Evolutionary conservation across 2,113 vertebrate genomes (phyloP).

Genomic region (Anas platyrhynchos): DNA sequence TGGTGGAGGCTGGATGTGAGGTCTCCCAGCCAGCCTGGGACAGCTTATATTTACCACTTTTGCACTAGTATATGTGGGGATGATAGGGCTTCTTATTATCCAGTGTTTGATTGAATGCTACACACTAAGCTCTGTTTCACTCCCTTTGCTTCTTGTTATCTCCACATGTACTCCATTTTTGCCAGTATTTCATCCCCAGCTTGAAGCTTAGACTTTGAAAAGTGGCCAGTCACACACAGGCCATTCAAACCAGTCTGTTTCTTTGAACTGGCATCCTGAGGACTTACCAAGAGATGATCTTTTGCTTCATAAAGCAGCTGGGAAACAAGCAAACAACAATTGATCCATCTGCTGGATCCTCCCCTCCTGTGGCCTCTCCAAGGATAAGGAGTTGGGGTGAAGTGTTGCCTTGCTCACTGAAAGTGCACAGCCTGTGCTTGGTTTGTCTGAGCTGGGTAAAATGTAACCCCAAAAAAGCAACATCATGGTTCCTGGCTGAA

Average conservation of each 20-base stretch:
- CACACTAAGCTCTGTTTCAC: not conserved
- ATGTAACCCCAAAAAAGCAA: not conserved
- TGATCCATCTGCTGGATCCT: not conserved
- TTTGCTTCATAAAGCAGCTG: not conserved
- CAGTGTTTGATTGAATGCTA: not conserved
- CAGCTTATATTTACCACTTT: not conserved
- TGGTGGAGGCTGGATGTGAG: accelerated
- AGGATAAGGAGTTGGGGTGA: not conserved
- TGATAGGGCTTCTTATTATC: not conserved
- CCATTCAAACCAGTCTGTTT: not conserved
- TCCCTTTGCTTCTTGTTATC: not conserved
- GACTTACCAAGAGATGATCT: not conserved
- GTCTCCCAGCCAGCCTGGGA: too few relatives aligned
- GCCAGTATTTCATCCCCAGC: not conserved
- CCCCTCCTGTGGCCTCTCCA: not conserved
- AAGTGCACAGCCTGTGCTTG: not conserved
- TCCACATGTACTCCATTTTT: not conserved
- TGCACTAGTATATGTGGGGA: accelerated
- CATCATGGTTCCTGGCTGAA: not conserved
- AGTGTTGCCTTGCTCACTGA: not conserved
- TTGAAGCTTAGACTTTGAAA: not conserved
- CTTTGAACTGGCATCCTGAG: not conserved
- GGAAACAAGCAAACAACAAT: not conserved
- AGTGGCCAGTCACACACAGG: not conserved
- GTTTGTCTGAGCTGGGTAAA: not conserved